Evolutionary conservation across 2,797 vertebrate genomes (phyloP).

Genomic region (Dermochelys coriacea): DNA sequence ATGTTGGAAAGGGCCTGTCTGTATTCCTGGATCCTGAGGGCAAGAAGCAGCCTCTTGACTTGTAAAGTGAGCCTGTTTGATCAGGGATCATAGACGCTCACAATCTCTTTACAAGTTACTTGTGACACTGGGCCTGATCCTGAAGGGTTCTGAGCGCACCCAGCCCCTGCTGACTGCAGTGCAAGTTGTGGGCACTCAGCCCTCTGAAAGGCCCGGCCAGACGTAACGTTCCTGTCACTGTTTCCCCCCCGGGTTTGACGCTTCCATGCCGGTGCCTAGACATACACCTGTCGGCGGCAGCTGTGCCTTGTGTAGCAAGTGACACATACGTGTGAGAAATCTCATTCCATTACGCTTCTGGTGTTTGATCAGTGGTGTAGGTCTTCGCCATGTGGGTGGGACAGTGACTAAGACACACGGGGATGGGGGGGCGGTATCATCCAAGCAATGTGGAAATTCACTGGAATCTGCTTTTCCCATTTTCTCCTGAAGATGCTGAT

Average conservation of each 20-base stretch:
- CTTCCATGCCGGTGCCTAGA: background rate
- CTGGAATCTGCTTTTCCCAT: conserved; percentile 63
- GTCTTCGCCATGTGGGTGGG: conserved; percentile 55
- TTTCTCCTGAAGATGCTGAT: conserved; percentile 41
- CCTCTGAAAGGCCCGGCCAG: background rate
- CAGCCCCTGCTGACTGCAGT: accelerated
- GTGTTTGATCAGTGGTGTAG: conserved; percentile 72
- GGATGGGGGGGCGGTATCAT: conserved; percentile 5
- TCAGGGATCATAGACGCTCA: background rate
- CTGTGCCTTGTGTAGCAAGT: conserved; percentile 54
- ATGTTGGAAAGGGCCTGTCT: background rate
- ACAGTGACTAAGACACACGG: background rate
- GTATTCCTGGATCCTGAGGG: background rate
- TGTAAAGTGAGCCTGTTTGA: background rate
- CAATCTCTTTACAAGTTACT: background rate
- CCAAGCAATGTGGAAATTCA: background rate
- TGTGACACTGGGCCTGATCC: background rate
- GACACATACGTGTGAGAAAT: conserved; percentile 50
- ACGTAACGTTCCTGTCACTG: background rate
- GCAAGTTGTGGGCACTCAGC: background rate
- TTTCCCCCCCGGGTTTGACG: background rate
- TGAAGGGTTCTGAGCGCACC: background rate
- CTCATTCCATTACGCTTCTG: conserved; percentile 40
- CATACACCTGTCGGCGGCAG: conserved; percentile 67
- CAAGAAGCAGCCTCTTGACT: background rate